phyloP scores from a whole-genome alignment of 2,113 vertebrate species.

The Speoplatyrhinus poulsoni region DNA sequence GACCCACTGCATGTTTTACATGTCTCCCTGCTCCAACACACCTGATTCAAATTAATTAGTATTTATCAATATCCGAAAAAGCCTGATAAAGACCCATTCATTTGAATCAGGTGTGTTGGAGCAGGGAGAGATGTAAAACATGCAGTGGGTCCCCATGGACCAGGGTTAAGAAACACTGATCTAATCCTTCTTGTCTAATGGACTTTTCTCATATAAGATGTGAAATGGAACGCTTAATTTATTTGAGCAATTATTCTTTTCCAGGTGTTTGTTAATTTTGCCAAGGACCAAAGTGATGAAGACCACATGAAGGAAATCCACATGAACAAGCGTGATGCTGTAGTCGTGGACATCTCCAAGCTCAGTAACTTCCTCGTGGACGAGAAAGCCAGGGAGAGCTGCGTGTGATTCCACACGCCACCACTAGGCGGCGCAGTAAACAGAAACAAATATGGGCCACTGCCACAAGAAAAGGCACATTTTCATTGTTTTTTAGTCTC shows the following conservation, averaged over 20 bases:
- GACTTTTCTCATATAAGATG: too few relatives aligned
- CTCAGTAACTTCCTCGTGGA: conserved; percentile 87
- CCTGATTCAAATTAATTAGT: too few relatives aligned
- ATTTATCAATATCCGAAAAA: too few relatives aligned
- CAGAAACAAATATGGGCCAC: conserved; percentile 39
- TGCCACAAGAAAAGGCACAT: conserved; percentile 30
- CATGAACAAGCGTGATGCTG: conserved; percentile 88
- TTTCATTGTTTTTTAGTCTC: conserved; percentile 42
- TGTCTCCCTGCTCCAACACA: too few relatives aligned
- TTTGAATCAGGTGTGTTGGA: too few relatives aligned
- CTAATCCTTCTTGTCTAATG: neutral
- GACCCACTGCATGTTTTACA: too few relatives aligned
- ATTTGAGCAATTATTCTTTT: conserved; percentile 1
- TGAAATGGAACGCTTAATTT: neutral
- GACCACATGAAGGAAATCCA: conserved; percentile 94
- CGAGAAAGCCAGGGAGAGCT: conserved; percentile 90
- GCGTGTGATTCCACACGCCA: conserved; percentile 78
- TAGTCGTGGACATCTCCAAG: conserved; percentile 87
- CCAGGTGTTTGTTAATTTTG: conserved; percentile 99
- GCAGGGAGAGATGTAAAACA: too few relatives aligned
- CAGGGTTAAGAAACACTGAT: too few relatives aligned
- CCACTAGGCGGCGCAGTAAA: conserved; percentile 38
- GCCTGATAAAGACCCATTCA: too few relatives aligned
- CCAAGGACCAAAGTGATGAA: conserved; percentile 99
- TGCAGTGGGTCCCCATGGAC: too few relatives aligned